Percentiles rank a stretch among this genome's conserved stretches.
Conservation (phyloP, 2,797 vertebrate species). For the Chromobotia macracanthus region DNA sequence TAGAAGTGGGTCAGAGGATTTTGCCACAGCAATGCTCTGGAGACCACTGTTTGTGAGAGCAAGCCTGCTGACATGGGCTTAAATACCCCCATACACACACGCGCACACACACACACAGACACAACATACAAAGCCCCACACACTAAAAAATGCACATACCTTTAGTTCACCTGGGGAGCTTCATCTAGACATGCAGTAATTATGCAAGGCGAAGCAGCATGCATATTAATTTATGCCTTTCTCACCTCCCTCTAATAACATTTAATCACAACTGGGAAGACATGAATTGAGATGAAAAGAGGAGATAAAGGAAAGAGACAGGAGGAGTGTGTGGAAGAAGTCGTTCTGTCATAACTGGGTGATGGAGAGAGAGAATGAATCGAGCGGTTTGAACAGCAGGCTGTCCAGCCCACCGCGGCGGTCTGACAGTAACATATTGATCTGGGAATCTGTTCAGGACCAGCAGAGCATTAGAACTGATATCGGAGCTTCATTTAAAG, state of each 20-base stretch:
- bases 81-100: constrained; percentile 24
- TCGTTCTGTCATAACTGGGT: constrained; percentile 44
- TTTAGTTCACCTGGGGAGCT: constrained; percentile 36
- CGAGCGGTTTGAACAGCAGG: constrained; percentile 31
- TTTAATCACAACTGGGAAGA: constrained; percentile 43
- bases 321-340: constrained; percentile 17
- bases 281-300: constrained; percentile 28
- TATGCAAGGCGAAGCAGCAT: constrained; percentile 53
- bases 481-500: constrained; percentile 24
- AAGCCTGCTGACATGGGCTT: constrained; percentile 41
- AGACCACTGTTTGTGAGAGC: constrained; percentile 50
- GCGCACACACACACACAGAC: constrained; percentile 32
- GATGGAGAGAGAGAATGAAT: constrained; percentile 30
- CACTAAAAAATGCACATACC: constrained; percentile 22
- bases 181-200: constrained; percentile 49
- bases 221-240: constrained; percentile 53
- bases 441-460: constrained; percentile 56
- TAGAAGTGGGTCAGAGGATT: constrained; percentile 61
- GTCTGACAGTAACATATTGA: constrained; percentile 58
- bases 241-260: constrained; percentile 36
- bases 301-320: constrained; percentile 29
- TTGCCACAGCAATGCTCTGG: constrained; percentile 47
- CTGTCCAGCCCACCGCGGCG: constrained; percentile 50
- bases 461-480: constrained; percentile 9
- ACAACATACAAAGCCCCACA: constrained; percentile 40